phyloP scores from a whole-genome alignment of 2,888 invertebrate species.

The Gerris lacustris region DNA sequence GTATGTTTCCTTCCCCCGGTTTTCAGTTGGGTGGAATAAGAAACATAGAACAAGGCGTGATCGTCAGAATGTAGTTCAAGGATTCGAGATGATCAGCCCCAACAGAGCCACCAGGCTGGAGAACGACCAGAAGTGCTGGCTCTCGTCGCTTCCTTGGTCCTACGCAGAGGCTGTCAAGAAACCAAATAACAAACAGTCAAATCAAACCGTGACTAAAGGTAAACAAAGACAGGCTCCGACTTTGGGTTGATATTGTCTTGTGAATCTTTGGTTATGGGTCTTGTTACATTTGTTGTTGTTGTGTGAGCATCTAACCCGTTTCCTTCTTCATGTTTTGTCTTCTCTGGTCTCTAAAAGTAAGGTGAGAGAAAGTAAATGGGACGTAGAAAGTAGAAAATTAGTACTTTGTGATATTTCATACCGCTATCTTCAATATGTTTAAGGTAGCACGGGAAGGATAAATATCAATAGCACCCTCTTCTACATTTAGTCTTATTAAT shows the following conservation, averaged over 20 bases:
- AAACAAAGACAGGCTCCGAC: background rate
- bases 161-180: background rate
- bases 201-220: background rate
- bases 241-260: background rate
- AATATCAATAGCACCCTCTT: too few species aligned
- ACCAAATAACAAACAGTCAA: background rate
- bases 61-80: background rate
- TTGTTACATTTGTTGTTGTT: too few species aligned
- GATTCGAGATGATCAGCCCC: background rate
- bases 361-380: too few species aligned
- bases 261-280: background rate
- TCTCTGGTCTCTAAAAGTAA: too few species aligned
- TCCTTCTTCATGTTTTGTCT: too few species aligned
- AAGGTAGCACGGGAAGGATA: too few species aligned
- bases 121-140: background rate
- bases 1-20: conserved; percentile 3
- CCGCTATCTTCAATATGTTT: too few species aligned
- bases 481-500: too few species aligned
- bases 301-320: too few species aligned
- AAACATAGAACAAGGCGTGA: background rate
- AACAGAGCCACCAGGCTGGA: background rate
- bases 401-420: too few species aligned
- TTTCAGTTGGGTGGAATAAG: background rate
- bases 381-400: too few species aligned
- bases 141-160: background rate